Evolutionary conservation across 1,140 invertebrate species (phyloP), one percentile per base, ranked within the genome.

Genomic region (Orchestia grillus): DNA sequence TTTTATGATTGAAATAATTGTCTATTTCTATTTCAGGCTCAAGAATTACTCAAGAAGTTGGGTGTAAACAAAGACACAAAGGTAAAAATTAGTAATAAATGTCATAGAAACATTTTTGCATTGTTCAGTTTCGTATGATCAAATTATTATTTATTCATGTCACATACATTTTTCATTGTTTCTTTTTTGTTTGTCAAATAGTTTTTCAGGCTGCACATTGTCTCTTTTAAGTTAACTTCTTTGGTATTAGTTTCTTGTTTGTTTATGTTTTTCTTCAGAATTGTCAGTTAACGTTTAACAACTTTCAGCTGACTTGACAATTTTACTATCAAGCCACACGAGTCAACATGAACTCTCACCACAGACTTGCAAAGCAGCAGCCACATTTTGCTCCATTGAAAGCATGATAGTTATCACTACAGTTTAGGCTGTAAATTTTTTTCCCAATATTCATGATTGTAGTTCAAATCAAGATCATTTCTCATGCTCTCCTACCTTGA

Each of bases 41-140:
- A 96, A 45, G 96, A 97, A 91, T 94, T 97, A 15, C 90, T 97
- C 90, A 96, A 96, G 41, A 90, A 96, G 44, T 94, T 96, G 90
- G 96, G 96, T 0, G 95, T 97, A 36, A 97, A 96, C 28, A 94
- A 96, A 53, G 96, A 96, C 15, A 94, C 95, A 3, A 95, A 90
- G 41, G 96, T 96, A 44, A 96, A 94, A 77, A 36, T 77, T 77
- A 77, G 62, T 23, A 36, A 77, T 23, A 77, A 77, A 77, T 23
- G 11, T 77, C 28, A 3, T 77, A 36, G 11, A 36, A 77, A 23
- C 19, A 53, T 77, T 36, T 23, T 77, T 77, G 36, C 11, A 15
- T 23, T 77, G 28, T 28, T 77, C 11, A 36, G 62, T 28, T 77
- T 77, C 62, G 36, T 3, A 77, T 77, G 11, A 1, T 77, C 36